Evolutionary conservation across 2,113 vertebrate species (phyloP).

Genomic region (Lophura nycthemera): DNA sequence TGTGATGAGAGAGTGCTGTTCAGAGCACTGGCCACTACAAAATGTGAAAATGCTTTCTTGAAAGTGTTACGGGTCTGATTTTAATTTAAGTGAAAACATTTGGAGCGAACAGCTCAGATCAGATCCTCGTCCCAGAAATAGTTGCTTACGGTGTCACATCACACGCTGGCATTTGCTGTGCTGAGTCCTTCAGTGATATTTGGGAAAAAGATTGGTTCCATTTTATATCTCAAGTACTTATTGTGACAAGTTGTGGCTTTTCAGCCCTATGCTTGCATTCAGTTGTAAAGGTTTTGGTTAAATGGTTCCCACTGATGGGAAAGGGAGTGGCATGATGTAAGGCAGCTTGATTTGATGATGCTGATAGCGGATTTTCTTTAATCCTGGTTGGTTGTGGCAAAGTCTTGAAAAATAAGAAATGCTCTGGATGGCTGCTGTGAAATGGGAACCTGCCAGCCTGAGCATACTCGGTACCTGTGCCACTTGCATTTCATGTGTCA

Average conservation of each 20-base stretch:
- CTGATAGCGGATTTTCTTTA: not conserved
- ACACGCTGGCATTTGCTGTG: not conserved
- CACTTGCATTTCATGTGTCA: conserved; percentile 37
- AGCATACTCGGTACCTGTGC: not conserved
- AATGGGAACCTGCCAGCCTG: not conserved
- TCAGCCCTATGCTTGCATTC: not conserved
- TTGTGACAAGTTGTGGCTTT: not conserved
- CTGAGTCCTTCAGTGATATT: not conserved
- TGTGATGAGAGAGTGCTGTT: not conserved
- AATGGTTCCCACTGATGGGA: conserved; percentile 3
- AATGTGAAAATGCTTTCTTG: not conserved
- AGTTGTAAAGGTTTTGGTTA: not conserved
- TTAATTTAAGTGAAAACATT: not conserved
- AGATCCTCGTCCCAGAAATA: conserved; percentile 7
- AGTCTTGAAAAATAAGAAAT: not conserved
- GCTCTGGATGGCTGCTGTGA: not conserved
- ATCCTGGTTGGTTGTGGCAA: not conserved
- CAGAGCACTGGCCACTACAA: not conserved
- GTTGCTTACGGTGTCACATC: not conserved
- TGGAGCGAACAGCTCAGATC: not conserved
- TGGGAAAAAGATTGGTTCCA: not conserved
- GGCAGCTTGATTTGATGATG: not conserved
- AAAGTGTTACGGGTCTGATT: not conserved
- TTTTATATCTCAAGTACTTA: not conserved
- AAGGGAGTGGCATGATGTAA: conserved; percentile 53